phyloP scores from a whole-genome alignment of 2,888 invertebrate species.

The Lasioglossum figueresi region DNA sequence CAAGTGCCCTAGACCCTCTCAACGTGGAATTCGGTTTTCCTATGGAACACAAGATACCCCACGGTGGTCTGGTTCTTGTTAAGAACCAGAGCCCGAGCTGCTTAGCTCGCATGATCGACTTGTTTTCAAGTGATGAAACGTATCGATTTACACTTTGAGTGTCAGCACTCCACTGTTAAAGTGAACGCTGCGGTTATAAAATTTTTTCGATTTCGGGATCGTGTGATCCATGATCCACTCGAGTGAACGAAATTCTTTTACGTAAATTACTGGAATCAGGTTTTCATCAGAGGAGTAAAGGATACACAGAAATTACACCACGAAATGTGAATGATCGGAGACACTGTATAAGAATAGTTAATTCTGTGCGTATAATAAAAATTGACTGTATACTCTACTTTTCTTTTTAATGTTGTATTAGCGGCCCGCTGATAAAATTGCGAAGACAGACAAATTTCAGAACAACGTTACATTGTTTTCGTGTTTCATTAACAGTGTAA shows the following conservation, averaged over 20 bases:
- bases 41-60: constrained; percentile 22
- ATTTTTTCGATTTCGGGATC: background rate
- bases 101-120: background rate
- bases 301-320: background rate
- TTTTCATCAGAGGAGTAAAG: background rate
- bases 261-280: background rate
- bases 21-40: constrained; percentile 20
- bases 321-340: no score
- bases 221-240: background rate
- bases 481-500: background rate
- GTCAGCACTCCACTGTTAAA: background rate
- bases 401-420: no score
- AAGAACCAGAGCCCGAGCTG: constrained; percentile 28
- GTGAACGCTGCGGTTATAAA: background rate
- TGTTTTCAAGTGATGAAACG: constrained; percentile 18
- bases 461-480: background rate
- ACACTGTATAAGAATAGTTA: no score
- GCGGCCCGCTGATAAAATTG: background rate
- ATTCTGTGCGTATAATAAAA: no score
- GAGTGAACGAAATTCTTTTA: background rate
- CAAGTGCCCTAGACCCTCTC: constrained; percentile 58
- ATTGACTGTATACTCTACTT: no score
- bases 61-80: constrained; percentile 46
- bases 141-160: constrained; percentile 15
- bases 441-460: background rate